Percentiles rank a stretch among this genome's conserved stretches.
These are phyloP conservation scores for Drosophila prostipennis DNA, from an alignment of 2,888 invertebrate genomes.

Conservation along the genomic window DNA sequence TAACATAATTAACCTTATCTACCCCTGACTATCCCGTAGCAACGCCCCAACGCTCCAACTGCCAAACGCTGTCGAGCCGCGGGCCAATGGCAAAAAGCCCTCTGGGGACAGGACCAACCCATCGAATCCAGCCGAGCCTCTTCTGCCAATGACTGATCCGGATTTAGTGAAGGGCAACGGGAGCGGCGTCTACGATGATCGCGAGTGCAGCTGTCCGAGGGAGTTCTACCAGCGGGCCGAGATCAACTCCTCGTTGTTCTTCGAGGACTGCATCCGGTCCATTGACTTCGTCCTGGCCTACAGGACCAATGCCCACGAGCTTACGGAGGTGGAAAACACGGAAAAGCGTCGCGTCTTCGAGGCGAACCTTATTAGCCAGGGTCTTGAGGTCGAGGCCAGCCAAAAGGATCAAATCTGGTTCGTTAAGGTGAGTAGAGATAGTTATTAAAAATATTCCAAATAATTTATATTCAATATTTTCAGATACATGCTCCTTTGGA, in stretches of 20 bases:
- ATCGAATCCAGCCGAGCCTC: constrained; percentile 46
- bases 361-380: constrained; percentile 89
- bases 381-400: constrained; percentile 88
- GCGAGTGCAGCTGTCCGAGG: constrained; percentile 70
- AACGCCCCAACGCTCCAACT: constrained; percentile 65
- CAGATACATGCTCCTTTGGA: constrained; percentile 94
- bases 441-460: fast-evolving
- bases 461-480: constrained; percentile 46
- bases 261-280: constrained; percentile 89
- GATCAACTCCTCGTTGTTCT: constrained; percentile 86
- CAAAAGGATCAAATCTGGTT: constrained; percentile 90
- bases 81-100: constrained; percentile 57
- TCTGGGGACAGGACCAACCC: constrained; percentile 23
- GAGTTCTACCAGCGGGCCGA: constrained; percentile 69
- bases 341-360: constrained; percentile 88
- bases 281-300: constrained; percentile 93
- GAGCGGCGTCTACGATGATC: constrained; percentile 61
- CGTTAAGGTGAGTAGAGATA: constrained; percentile 87
- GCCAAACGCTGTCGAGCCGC: constrained; percentile 48
- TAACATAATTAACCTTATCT: not conserved
- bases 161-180: constrained; percentile 43
- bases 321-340: constrained; percentile 81
- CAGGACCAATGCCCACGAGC: constrained; percentile 87
- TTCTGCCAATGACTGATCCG: constrained; percentile 77
- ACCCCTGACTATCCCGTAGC: constrained; percentile 38